Evolutionary conservation across 2,888 invertebrate genomes (phyloP).

Genomic region (Cheilosia pagana): DNA sequence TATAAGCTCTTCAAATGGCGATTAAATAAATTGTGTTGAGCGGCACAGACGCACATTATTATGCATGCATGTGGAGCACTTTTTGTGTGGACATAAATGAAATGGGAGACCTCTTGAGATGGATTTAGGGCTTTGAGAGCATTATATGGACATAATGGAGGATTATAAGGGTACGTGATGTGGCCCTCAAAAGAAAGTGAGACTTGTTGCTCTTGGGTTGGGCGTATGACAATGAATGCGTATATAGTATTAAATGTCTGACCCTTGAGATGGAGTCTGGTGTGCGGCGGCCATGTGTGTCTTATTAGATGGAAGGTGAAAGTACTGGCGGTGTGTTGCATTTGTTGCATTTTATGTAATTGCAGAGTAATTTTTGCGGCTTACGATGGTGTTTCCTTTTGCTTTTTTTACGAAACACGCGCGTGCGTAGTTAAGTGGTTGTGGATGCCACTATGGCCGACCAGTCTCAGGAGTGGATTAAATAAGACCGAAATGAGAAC

Average conservation of each 20-base stretch:
- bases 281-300: conserved; percentile 3
- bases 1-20: conserved; percentile 62
- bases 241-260: conserved; percentile 3
- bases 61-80: conserved; percentile 63
- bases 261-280: conserved; percentile 20
- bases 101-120: conserved; percentile 49
- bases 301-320: conserved; percentile 29
- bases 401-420: conserved; percentile 1
- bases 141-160: conserved; percentile 23
- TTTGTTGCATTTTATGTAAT: conserved; percentile 21
- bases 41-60: conserved; percentile 11
- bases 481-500: not conserved
- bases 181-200: conserved; percentile 58
- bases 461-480: not conserved
- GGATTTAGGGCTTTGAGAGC: conserved; percentile 16
- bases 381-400: not conserved
- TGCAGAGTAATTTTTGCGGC: not conserved
- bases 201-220: conserved; percentile 23
- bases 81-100: conserved; percentile 49
- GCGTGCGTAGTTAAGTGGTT: not conserved
- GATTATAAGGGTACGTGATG: conserved; percentile 48
- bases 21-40: conserved; percentile 66
- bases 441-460: not conserved
- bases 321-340: conserved; percentile 1
- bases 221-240: conserved; percentile 3